These are phyloP conservation scores for Bellardia pandia DNA, from an alignment of 2,888 invertebrate genomes.

Conservation along the genomic window DNA sequence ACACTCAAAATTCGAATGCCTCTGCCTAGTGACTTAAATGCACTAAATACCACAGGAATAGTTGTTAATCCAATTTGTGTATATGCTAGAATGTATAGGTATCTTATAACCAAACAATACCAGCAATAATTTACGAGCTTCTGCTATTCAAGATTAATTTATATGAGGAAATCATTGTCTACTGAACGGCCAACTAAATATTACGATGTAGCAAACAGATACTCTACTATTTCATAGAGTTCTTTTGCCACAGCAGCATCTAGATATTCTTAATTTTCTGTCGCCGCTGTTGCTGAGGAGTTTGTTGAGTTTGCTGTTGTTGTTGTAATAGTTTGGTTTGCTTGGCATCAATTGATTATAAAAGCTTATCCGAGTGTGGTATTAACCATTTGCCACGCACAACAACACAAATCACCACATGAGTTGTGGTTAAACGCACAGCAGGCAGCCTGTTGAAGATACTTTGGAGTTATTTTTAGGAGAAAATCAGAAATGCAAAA, in stretches of 20 bases:
- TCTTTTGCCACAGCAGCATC: background rate
- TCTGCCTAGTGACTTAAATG: constrained; percentile 40
- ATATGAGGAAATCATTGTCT: constrained; percentile 69
- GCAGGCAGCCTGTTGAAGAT: constrained; percentile 61
- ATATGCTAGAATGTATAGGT: background rate
- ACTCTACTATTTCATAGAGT: constrained; percentile 19
- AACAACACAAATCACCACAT: constrained; percentile 72
- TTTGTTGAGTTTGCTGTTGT: background rate
- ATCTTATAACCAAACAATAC: constrained; percentile 31
- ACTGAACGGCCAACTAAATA: constrained; percentile 24
- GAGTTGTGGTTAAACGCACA: constrained; percentile 70
- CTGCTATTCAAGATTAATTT: constrained; percentile 69
- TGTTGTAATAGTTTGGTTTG: background rate
- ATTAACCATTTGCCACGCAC: constrained; percentile 73
- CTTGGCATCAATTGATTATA: constrained; percentile 67
- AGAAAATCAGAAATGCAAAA: background rate
- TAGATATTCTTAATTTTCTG: background rate
- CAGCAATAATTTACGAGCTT: constrained; percentile 69
- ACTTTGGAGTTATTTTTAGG: constrained; percentile 61
- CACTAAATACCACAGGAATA: constrained; percentile 20
- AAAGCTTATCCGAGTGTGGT: constrained; percentile 67
- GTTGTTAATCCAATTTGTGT: constrained; percentile 28
- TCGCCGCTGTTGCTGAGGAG: background rate
- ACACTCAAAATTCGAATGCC: constrained; percentile 10
- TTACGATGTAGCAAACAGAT: background rate